Conservation (phyloP, 2,797 vertebrate species). For the Sebastes itinus region DNA sequence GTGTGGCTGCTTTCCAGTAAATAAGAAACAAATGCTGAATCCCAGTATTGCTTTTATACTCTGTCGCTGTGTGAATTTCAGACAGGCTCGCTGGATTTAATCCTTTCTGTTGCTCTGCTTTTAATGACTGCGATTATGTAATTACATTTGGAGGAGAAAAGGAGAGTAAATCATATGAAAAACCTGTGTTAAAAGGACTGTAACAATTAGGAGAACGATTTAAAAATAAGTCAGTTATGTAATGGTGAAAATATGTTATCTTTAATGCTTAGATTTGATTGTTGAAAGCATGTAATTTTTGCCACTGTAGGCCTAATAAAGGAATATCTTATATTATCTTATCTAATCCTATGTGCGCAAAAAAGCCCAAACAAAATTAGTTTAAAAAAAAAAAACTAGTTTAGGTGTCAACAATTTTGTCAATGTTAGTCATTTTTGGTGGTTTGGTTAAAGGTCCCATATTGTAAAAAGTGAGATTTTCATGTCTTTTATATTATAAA, state of each 20-base stretch:
- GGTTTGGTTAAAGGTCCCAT: background rate
- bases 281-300: too few species aligned
- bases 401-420: background rate
- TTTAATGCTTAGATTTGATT: background rate
- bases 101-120: slow-evolving; percentile 1
- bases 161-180: background rate
- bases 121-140: slow-evolving; percentile 33
- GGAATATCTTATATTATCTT: too few species aligned
- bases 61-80: background rate
- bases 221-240: background rate
- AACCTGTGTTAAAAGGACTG: background rate
- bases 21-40: background rate
- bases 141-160: slow-evolving; percentile 9
- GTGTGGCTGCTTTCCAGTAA: background rate
- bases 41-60: background rate
- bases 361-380: too few species aligned
- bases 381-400: background rate
- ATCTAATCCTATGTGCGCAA: too few species aligned
- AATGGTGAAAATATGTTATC: background rate
- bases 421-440: too few species aligned
- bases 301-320: fast-evolving
- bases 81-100: background rate
- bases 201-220: background rate
- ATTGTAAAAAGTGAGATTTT: too few species aligned
- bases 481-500: too few species aligned